phyloP scores from a whole-genome alignment of 2,888 invertebrate species.

The Andricus quercusramuli region DNA sequence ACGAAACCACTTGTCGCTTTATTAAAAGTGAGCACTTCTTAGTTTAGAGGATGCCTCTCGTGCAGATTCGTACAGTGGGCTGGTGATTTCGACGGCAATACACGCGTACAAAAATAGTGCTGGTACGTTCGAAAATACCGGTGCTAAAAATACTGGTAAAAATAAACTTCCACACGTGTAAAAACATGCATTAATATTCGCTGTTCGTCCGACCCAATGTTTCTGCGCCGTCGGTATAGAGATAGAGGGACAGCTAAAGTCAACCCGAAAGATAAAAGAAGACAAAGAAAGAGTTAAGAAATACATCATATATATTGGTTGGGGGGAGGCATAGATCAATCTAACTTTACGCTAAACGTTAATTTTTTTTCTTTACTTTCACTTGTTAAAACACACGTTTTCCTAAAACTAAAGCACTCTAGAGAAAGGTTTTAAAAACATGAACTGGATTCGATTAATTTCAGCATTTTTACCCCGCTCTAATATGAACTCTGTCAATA shows the following conservation, averaged over 20 bases:
- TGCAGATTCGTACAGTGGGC: not conserved
- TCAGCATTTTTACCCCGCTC: too few relatives aligned
- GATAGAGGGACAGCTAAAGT: constrained; percentile 21
- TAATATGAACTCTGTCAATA: too few relatives aligned
- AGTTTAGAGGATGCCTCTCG: constrained; percentile 25
- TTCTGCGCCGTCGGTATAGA: constrained; percentile 47
- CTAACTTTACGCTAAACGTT: constrained; percentile 9
- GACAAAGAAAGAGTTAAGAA: constrained; percentile 4
- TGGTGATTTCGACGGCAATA: constrained; percentile 34
- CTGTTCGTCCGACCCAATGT: constrained; percentile 58
- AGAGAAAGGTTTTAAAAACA: not conserved
- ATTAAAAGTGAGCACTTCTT: constrained; percentile 19
- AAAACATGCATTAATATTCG: constrained; percentile 74
- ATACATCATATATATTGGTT: not conserved
- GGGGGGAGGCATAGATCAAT: not conserved
- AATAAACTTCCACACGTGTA: constrained; percentile 75
- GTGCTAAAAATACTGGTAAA: constrained; percentile 72
- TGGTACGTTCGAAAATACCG: constrained; percentile 73
- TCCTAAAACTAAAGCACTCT: not conserved
- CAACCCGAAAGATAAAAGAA: constrained; percentile 16
- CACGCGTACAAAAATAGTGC: constrained; percentile 69
- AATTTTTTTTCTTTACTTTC: constrained; percentile 2
- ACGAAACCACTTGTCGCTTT: constrained; percentile 26
- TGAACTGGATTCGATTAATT: too few relatives aligned
- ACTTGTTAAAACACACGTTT: constrained; percentile 12